These are phyloP conservation scores for Eurois occulta DNA, from an alignment of 2,888 invertebrate species.

Conservation along the genomic window DNA sequence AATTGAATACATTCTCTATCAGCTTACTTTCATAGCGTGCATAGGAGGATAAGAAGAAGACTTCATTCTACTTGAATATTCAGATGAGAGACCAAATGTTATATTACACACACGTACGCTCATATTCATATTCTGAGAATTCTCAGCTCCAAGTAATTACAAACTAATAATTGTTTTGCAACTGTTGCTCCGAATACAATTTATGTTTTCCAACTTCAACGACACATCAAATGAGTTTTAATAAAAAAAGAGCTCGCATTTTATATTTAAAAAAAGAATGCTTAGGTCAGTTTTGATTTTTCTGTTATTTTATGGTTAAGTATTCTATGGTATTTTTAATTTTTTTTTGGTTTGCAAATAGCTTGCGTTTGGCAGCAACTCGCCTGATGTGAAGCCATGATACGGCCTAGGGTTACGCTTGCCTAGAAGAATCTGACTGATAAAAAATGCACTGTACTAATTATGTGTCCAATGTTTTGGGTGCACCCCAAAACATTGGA, in stretches of 20 bases:
- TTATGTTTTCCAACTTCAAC: constrained; percentile 44
- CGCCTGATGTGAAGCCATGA: not conserved
- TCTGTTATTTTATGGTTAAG: too few relatives aligned
- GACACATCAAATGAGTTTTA: constrained; percentile 39
- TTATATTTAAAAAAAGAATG: not conserved
- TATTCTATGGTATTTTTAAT: too few relatives aligned
- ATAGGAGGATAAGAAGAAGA: not conserved
- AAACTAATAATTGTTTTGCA: constrained; percentile 58
- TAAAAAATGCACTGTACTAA: not conserved
- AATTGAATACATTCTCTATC: too few relatives aligned
- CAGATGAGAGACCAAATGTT: constrained; percentile 10
- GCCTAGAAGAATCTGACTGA: not conserved
- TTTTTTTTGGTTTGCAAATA: too few relatives aligned
- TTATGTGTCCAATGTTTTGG: too few relatives aligned
- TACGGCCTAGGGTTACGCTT: not conserved
- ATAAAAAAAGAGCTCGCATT: constrained; percentile 23
- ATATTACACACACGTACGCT: constrained; percentile 12
- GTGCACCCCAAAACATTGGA: not conserved
- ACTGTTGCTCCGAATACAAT: constrained; percentile 47
- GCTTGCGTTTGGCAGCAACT: not conserved
- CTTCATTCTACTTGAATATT: constrained; percentile 31
- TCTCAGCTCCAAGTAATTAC: constrained; percentile 48
- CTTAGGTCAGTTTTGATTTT: not conserved
- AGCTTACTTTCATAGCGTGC: not conserved
- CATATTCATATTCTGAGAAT: constrained; percentile 32